Evolutionary conservation across 2,797 vertebrate genomes (phyloP).

Genomic region (Myotis vivesi): DNA sequence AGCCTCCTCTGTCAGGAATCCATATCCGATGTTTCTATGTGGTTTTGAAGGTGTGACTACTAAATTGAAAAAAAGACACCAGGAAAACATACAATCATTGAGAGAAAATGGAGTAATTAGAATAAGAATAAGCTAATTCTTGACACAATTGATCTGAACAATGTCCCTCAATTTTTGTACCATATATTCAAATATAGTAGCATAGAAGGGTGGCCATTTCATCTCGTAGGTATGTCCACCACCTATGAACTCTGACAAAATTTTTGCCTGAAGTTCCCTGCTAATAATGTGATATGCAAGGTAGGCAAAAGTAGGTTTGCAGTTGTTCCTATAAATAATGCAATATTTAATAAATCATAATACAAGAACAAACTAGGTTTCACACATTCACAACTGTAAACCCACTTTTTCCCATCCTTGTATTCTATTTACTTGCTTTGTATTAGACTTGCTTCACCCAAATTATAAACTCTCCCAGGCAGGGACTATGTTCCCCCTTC

Average conservation of each 20-base stretch:
- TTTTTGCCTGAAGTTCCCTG: not conserved
- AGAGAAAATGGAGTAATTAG: not conserved
- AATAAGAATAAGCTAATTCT: constrained; percentile 29
- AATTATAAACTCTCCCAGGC: not conserved
- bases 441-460: not conserved
- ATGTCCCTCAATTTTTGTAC: not conserved
- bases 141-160: not conserved
- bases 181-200: not conserved
- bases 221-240: not conserved
- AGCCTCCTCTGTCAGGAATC: not conserved
- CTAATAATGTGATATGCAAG: not conserved
- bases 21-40: not conserved
- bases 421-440: not conserved
- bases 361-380: not conserved
- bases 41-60: not conserved
- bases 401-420: not conserved
- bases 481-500: not conserved
- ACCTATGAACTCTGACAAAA: not conserved
- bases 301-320: not conserved
- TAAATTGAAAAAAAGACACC: not conserved
- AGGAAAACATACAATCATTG: constrained; percentile 11
- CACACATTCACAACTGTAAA: not conserved
- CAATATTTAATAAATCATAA: not conserved
- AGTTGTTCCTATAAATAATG: no score
- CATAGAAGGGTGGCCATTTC: not conserved